Base-by-base conservation (phyloP, 2,888 invertebrate species). In the Pocota personata region DNA sequence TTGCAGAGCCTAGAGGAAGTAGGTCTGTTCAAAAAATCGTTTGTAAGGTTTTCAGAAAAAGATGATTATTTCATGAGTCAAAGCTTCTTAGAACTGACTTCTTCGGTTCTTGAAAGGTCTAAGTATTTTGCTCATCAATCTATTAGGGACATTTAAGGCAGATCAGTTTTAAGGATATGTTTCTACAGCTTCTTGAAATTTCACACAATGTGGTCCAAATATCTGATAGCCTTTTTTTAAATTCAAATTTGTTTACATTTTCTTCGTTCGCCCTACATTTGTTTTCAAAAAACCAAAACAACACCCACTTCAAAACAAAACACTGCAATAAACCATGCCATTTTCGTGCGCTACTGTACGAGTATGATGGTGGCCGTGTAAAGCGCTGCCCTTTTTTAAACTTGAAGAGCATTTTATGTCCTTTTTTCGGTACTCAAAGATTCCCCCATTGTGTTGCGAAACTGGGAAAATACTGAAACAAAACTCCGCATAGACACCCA, bases 391-490 rank as follows among this genome's bases (percentile, higher is more conserved):
- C 66, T 67, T 78, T 67, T 78, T 73, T 78, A 67, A 83, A 73
- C 78, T 78, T 69, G 55, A 79, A 64, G 37, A 79, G 72, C 78
- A 83, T 72, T 77, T 83, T 78, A 83, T 83, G 78, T 79, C 83
- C 71, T 78, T 83, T 78, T 78, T 46, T 76, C 48, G 35, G 66
- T 46, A 8, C 57, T 76, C 46, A 72, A 77, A 62, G 67, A 79
- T 64, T 75, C 37, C 16, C 50, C 57, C 48, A 69, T 75, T 79
- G 73, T 75, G 62, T 62, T 69, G 8, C 58, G 5, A 16, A 46
- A 71, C 50, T 73, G 21, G 48, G 24, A 55, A 64, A 75, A 64
- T 24, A 75, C 55, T 24, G n/a, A 50, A 57, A 76, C 57, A 82
- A 82, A 62, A 62, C 62, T 24, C 30, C 32, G 12, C 50, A 43